Percentiles rank a stretch among this genome's conserved stretches.
phyloP scores from a whole-genome alignment of 2,113 vertebrate genomes.

The Mustelus asterias region DNA sequence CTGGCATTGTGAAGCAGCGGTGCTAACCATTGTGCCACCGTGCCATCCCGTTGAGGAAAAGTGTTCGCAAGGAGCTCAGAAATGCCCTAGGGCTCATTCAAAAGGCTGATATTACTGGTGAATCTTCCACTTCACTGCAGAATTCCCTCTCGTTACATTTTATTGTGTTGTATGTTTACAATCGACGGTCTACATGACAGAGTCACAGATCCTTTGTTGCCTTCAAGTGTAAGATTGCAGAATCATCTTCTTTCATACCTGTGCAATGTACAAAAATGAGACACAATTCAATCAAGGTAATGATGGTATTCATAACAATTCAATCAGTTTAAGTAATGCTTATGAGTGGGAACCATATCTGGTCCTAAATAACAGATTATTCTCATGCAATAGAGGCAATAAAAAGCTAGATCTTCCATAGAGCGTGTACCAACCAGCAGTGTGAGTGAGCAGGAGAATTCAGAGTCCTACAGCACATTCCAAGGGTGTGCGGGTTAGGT shows the following conservation, averaged over 20 bases:
- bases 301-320: not conserved
- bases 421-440: not conserved
- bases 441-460: not conserved
- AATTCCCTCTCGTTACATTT: not conserved
- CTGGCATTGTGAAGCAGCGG: no score
- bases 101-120: not conserved
- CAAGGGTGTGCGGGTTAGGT: no score
- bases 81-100: not conserved
- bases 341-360: not conserved
- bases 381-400: not conserved
- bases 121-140: not conserved
- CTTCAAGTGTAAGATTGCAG: not conserved
- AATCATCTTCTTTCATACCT: not conserved
- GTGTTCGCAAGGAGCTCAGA: not conserved
- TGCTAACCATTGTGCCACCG: no score
- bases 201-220: not conserved
- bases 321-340: not conserved
- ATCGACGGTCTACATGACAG: not conserved
- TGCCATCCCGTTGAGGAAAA: not conserved
- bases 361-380: not conserved
- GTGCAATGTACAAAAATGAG: not conserved
- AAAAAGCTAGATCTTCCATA: not conserved
- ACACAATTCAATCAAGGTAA: not conserved
- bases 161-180: not conserved
- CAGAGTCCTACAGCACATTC: no score